Conservation (phyloP, 2,797 vertebrate genomes). For the Sciaenops ocellatus region DNA sequence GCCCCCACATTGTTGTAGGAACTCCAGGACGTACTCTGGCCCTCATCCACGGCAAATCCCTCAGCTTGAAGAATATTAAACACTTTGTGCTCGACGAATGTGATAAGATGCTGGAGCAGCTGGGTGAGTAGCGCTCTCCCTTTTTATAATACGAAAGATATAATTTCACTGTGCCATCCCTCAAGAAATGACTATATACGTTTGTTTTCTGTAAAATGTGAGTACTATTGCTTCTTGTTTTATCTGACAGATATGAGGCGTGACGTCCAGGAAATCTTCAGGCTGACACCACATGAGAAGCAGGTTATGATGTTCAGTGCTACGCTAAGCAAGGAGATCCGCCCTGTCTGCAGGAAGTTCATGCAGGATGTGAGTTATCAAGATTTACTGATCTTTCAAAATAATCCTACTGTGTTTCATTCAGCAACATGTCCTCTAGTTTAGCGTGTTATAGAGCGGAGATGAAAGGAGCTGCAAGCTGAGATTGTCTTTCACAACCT, state of each 20-base stretch:
- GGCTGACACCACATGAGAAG: slow-evolving; percentile 91
- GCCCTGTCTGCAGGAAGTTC: slow-evolving; percentile 93
- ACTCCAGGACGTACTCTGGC: slow-evolving; percentile 91
- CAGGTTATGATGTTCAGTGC: slow-evolving; percentile 96
- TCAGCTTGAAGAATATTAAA: slow-evolving; percentile 90
- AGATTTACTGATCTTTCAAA: neutral
- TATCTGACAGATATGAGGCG: slow-evolving; percentile 87
- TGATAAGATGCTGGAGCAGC: slow-evolving; percentile 92
- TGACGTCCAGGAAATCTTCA: slow-evolving; percentile 93
- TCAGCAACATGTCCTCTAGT: neutral
- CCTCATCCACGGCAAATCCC: slow-evolving; percentile 87
- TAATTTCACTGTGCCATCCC: too few species aligned
- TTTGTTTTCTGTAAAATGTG: too few species aligned
- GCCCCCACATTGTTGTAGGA: slow-evolving; percentile 92
- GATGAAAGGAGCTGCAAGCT: neutral
- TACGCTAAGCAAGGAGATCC: slow-evolving; percentile 92
- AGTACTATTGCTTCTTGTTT: neutral
- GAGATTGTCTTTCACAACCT: neutral
- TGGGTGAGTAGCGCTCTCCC: slow-evolving; percentile 81
- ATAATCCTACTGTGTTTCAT: neutral
- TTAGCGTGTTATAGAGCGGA: neutral
- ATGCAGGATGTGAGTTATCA: slow-evolving; percentile 92
- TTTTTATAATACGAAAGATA: too few species aligned
- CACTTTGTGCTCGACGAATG: slow-evolving; percentile 93
- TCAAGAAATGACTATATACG: too few species aligned